Evolutionary conservation across 2,113 vertebrate genomes (phyloP), one percentile per base, ranked within the genome.

Genomic region (Eleginops maclovinus): DNA sequence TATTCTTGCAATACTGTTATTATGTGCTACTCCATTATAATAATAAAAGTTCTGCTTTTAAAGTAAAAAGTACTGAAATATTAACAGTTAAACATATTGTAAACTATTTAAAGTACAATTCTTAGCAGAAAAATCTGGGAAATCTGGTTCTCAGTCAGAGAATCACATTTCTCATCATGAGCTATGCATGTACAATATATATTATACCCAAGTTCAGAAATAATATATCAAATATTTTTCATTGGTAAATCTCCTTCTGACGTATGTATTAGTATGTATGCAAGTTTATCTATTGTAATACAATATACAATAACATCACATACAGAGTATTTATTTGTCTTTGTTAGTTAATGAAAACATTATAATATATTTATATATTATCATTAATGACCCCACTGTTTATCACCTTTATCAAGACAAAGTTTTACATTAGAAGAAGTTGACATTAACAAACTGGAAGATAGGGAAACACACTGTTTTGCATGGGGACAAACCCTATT

Each of bases 51-150:
- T 28, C 12, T 66, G 47, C 28, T 15, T 19, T 62, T 13, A 61
- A 43, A 43, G 21, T 56, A 70, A n/a, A n/a, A 70, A n/a, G 67
- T 9, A 55, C 36, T 44, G 2, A 43, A 19, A 21, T 69, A 55
- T 41, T 41, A 53, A 41, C 4, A 51, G 24, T 4, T 11, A 50
- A 53, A 14, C 14, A 50, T 40, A 36, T 8, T 8, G 31, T 36
- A 36, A 36, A 36, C 31, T 36, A 36, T 36, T 36, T 36, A 36
- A 36, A 36, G 31, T 36, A n/a, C n/a, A 36, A 36, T 4, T 36
- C 5, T 36, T 36, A 36, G 31, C 31, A 36, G 31, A 36, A 36
- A 8, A 36, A 36, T 36, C 5, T 36, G 6, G 5, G 31, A 36
- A 8, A 36, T 36, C 1, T 36, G 31, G 31, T 36, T 36, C 31